Conservation (phyloP, 2,888 invertebrate genomes). For the Tipula lateralis region DNA sequence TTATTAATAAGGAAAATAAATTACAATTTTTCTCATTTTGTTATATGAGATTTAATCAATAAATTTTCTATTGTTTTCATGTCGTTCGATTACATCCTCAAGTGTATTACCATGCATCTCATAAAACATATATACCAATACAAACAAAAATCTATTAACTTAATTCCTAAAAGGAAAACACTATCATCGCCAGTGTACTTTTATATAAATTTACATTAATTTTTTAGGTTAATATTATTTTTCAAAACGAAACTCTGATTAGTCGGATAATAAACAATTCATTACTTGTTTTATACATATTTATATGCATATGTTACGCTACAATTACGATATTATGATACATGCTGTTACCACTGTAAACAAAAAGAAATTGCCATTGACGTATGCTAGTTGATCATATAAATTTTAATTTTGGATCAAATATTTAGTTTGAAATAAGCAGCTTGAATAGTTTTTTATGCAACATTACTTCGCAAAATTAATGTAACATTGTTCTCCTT, state of each 20-base stretch:
- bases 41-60: background rate
- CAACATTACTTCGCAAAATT: no score
- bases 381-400: no score
- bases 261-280: background rate
- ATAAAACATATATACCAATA: background rate
- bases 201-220: no score
- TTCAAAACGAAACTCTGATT: background rate
- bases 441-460: no score
- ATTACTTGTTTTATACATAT: background rate
- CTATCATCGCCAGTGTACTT: background rate
- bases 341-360: no score
- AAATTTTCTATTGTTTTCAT: background rate
- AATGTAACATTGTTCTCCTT: no score
- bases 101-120: background rate
- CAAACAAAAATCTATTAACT: background rate
- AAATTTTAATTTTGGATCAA: no score
- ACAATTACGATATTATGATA: background rate
- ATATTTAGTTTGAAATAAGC: no score
- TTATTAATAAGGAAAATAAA: background rate
- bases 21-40: background rate
- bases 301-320: background rate
- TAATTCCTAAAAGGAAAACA: background rate
- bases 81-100: constrained; percentile 6
- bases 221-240: background rate
- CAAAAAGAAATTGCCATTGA: no score